A percentile compares a stretch with the other conserved stretches of the same genome.
phyloP scores from a whole-genome alignment of 2,113 vertebrate genomes.

The Spilogale gracilis region DNA sequence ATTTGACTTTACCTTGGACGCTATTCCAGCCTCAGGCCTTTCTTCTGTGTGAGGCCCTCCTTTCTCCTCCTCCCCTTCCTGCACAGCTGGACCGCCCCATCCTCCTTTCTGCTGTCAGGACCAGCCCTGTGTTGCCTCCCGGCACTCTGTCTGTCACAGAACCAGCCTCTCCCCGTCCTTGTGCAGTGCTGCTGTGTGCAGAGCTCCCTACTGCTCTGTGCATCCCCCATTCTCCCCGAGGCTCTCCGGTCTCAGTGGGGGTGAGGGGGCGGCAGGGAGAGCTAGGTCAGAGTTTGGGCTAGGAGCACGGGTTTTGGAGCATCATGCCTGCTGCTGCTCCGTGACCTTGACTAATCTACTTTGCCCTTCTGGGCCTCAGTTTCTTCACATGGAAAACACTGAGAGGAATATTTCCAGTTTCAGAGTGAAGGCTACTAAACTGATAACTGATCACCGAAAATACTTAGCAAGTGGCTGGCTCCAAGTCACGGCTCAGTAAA shows the following conservation, averaged over 20 bases:
- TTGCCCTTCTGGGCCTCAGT: neutral
- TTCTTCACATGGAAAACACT: neutral
- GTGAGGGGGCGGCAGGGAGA: neutral
- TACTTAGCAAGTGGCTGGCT: neutral
- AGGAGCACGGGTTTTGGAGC: neutral
- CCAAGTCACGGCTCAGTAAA: neutral
- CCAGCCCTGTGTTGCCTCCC: neutral
- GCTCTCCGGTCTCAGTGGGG: neutral
- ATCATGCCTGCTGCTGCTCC: neutral
- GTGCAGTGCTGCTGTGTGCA: neutral
- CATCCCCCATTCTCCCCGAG: neutral
- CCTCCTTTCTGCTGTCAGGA: neutral
- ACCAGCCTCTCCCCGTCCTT: neutral
- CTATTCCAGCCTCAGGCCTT: neutral
- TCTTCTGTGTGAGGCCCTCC: neutral
- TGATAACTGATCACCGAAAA: neutral
- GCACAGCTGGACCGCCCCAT: neutral
- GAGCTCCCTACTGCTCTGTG: neutral
- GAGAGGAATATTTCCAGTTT: neutral
- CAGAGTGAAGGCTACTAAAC: neutral
- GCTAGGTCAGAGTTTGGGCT: neutral
- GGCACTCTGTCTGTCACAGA: neutral
- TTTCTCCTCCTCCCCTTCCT: neutral
- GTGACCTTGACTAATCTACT: neutral
- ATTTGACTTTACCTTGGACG: neutral